Percentiles rank a stretch among this genome's conserved stretches.
phyloP scores from a whole-genome alignment of 2,113 vertebrate genomes.

The Phrynocephalus versicolor region DNA sequence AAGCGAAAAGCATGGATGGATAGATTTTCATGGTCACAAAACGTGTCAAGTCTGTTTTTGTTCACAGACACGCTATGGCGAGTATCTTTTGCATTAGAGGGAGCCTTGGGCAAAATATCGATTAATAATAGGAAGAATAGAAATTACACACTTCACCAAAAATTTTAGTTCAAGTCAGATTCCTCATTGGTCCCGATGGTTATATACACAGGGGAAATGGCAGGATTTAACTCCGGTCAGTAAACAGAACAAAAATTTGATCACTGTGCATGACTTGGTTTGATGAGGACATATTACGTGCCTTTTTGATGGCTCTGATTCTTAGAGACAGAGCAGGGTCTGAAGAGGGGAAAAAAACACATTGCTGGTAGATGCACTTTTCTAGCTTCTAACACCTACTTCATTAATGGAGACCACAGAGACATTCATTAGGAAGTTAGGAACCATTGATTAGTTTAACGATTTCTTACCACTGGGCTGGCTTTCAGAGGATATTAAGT shows the following conservation, averaged over 20 bases:
- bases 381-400: background rate
- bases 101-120: background rate
- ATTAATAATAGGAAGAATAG: background rate
- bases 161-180: slow-evolving; percentile 7
- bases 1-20: background rate
- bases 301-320: background rate
- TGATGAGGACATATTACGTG: background rate
- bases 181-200: background rate
- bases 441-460: slow-evolving; percentile 10
- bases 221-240: slow-evolving; percentile 15
- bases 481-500: background rate
- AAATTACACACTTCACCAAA: background rate
- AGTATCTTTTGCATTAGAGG: background rate
- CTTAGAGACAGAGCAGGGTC: background rate
- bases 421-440: slow-evolving; percentile 16
- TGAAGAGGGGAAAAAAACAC: background rate
- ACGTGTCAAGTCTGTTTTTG: background rate
- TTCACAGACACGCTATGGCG: background rate
- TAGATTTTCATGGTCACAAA: background rate
- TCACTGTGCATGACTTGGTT: slow-evolving; percentile 6
- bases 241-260: slow-evolving; percentile 22
- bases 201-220: slow-evolving; percentile 11
- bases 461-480: background rate
- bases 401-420: background rate
- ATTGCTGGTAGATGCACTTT: background rate